A percentile compares a stretch with the other conserved stretches of the same genome.
These are phyloP conservation scores for Seira ritae DNA, from an alignment of 2,888 invertebrate genomes.

Conservation along the genomic window DNA sequence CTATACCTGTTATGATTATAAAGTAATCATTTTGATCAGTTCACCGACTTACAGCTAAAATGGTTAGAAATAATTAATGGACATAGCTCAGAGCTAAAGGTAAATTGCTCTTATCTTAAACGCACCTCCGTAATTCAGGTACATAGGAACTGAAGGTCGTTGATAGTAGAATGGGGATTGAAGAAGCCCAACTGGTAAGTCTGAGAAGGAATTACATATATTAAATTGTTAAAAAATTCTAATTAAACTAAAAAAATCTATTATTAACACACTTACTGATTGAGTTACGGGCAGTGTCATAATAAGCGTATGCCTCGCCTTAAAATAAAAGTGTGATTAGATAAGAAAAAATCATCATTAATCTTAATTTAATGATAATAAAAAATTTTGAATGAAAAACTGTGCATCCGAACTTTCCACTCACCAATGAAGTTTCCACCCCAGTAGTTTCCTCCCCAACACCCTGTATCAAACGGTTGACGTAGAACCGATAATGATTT, in stretches of 20 bases:
- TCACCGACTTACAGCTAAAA: no score
- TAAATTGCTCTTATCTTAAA: no score
- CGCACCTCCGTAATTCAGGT: slow-evolving; percentile 52
- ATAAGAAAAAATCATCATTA: no score
- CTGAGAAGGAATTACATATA: slow-evolving; percentile 33
- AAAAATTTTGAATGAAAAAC: no score
- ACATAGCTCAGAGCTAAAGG: no score
- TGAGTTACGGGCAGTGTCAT: slow-evolving; percentile 67
- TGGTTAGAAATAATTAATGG: no score
- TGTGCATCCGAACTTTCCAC: no score
- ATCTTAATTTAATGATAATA: no score
- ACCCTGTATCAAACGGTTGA: slow-evolving; percentile 60
- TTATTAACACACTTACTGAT: slow-evolving; percentile 52
- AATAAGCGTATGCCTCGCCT: slow-evolving; percentile 68
- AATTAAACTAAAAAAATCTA: neutral
- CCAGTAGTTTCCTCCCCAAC: slow-evolving; percentile 54
- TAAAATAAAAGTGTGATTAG: no score
- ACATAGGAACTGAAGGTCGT: slow-evolving; percentile 46
- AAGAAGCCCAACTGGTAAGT: slow-evolving; percentile 65
- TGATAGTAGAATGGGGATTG: slow-evolving; percentile 64
- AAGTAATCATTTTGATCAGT: no score
- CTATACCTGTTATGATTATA: no score
- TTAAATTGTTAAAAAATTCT: neutral
- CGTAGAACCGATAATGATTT: slow-evolving; percentile 50
- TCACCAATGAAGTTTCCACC: slow-evolving; percentile 31